Conservation (phyloP, 1,140 invertebrate species). For the Stratiolaelaps scimitus region DNA sequence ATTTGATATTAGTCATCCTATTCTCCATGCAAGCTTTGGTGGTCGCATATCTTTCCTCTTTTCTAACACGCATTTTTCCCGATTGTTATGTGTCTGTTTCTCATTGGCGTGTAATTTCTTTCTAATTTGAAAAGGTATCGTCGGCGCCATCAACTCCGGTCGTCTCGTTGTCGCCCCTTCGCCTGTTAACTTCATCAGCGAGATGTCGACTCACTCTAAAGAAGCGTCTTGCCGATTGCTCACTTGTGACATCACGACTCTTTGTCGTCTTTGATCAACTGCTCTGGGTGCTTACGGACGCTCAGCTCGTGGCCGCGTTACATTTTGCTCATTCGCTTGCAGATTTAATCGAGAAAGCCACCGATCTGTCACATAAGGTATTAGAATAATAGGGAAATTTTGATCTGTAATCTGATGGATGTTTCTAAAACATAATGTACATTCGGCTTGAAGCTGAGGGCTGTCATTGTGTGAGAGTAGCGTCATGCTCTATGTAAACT, state of each 20-base stretch:
- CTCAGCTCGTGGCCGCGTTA: conserved; percentile 84
- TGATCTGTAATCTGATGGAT: no score
- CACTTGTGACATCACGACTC: conserved; percentile 76
- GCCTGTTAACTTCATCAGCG: conserved; percentile 85
- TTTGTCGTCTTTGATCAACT: conserved; percentile 87
- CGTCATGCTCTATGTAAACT: no score
- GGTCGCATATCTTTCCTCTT: no score
- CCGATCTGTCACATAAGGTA: conserved; percentile 62
- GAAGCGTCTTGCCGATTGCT: conserved; percentile 81
- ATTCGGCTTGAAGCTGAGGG: no score
- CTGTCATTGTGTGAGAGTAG: no score
- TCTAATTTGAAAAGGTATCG: conserved; percentile 9
- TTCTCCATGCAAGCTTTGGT: no score
- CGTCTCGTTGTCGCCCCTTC: conserved; percentile 67
- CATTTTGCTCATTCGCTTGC: conserved; percentile 82
- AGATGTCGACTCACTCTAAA: conserved; percentile 91
- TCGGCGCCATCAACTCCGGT: conserved; percentile 54
- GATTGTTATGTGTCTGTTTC: no score
- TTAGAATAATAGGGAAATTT: conserved; percentile 48
- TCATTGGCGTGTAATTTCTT: neutral
- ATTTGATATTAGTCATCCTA: no score
- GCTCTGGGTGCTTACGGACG: conserved; percentile 94
- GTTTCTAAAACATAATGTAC: no score
- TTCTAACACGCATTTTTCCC: no score
- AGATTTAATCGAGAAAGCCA: conserved; percentile 67